phyloP scores from a whole-genome alignment of 2,888 invertebrate species.

The Agrotis clavis region DNA sequence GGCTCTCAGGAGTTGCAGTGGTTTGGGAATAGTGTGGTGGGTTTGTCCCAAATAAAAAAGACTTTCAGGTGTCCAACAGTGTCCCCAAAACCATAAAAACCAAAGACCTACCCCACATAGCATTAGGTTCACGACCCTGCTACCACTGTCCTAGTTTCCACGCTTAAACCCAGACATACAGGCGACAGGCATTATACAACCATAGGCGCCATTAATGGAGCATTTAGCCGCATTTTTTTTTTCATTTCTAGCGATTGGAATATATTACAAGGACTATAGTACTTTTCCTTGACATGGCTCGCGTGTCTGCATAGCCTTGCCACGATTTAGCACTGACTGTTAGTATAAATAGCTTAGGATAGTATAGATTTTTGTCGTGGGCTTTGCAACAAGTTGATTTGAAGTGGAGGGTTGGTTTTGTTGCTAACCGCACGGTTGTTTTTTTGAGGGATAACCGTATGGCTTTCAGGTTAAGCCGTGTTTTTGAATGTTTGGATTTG shows the following conservation, averaged over 20 bases:
- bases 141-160: constrained; percentile 31
- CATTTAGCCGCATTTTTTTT: constrained; percentile 35
- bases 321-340: constrained; percentile 34
- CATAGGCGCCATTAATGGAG: constrained; percentile 5
- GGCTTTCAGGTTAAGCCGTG: no score
- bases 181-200: constrained; percentile 39
- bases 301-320: constrained; percentile 65
- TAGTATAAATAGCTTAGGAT: constrained; percentile 30
- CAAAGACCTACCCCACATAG: background rate
- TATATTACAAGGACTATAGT: constrained; percentile 61
- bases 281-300: constrained; percentile 61
- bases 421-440: background rate
- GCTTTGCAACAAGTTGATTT: constrained; percentile 26
- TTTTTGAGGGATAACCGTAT: no score
- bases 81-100: no score
- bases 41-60: no score
- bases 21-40: no score
- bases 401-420: background rate
- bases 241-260: constrained; percentile 31
- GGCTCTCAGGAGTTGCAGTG: no score
- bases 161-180: constrained; percentile 24
- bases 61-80: no score
- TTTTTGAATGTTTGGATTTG: no score
- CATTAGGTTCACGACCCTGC: constrained; percentile 11
- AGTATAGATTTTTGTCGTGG: constrained; percentile 47